Percentiles rank a stretch among this genome's conserved stretches.
phyloP scores from a whole-genome alignment of 1,140 invertebrate species.

The Papilio polyxenes region DNA sequence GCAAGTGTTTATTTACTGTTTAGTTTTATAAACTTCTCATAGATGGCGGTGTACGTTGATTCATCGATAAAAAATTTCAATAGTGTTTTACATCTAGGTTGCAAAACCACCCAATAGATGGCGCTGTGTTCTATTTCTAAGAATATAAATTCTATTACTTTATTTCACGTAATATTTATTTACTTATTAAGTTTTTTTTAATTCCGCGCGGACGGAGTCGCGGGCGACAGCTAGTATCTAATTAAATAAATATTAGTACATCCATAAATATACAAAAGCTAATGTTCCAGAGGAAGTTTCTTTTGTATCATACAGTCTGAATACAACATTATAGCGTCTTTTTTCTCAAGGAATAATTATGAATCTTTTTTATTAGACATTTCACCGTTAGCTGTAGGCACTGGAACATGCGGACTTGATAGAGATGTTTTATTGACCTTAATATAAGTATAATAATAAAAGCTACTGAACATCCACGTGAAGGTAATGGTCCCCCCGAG shows the following conservation, averaged over 20 bases:
- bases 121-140: too few species aligned
- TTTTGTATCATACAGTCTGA: background rate
- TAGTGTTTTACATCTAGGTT: too few species aligned
- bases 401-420: background rate
- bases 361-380: background rate
- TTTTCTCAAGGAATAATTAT: background rate
- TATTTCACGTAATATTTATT: too few species aligned
- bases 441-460: conserved; percentile 27
- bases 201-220: too few species aligned
- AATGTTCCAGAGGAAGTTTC: background rate
- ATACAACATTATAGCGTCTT: background rate
- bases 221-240: too few species aligned
- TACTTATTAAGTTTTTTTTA: too few species aligned
- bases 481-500: background rate
- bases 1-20: too few species aligned
- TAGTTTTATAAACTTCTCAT: too few species aligned
- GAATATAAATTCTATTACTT: too few species aligned
- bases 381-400: background rate
- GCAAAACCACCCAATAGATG: too few species aligned
- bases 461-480: conserved; percentile 28
- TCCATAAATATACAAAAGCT: background rate
- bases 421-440: conserved; percentile 16
- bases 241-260: background rate
- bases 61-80: too few species aligned
- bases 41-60: too few species aligned